Evolutionary conservation across 1,140 invertebrate genomes (phyloP), one percentile per base, ranked within the genome.

Genomic region (Pinna nobilis): DNA sequence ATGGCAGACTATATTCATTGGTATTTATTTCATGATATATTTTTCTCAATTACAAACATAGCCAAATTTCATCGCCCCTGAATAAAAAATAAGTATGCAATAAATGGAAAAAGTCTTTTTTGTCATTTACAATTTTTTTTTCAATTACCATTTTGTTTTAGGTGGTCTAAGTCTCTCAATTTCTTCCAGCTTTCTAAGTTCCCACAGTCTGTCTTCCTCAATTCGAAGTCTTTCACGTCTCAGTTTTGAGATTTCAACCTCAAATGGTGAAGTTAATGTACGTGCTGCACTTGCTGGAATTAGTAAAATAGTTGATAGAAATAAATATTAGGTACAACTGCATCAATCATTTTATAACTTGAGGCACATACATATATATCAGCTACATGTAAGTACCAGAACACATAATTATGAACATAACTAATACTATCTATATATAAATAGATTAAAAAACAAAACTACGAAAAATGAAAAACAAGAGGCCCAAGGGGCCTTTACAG

Each of bases 111-210:
- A n/a, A n/a, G n/a, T n/a, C n/a, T n/a, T n/a, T n/a, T n/a, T n/a
- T n/a, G n/a, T n/a, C n/a, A n/a, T n/a, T n/a, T 53, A 28, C 15
- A 2, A 23, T 7, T 23, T 23, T 59, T 4, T 2, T 35, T 20
- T n/a, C 20, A 59, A n/a, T 59, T 57, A 86, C 85, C 85, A 86
- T 80, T 83, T 82, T 33, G 79, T 78, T 63, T 76, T 72, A 7
- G 85, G 85, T 47, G 83, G 84, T 35, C 85, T 68, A 2, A 85
- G 77, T 67, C 78, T 78, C 66, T 86, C 85, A 20, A 85, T 50
- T 60, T 85, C 84, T 51, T 76, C 73, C 55, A 77, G 72, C 37
- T 83, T 70, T 55, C 84, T 85, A 11, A 85, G 55, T 53, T 86
- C 85, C 47, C 82, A 64, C 23, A 84, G 70, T 50, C 84, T 83